Conservation (phyloP, 2,797 vertebrate genomes). For the Notolabrus celidotus region DNA sequence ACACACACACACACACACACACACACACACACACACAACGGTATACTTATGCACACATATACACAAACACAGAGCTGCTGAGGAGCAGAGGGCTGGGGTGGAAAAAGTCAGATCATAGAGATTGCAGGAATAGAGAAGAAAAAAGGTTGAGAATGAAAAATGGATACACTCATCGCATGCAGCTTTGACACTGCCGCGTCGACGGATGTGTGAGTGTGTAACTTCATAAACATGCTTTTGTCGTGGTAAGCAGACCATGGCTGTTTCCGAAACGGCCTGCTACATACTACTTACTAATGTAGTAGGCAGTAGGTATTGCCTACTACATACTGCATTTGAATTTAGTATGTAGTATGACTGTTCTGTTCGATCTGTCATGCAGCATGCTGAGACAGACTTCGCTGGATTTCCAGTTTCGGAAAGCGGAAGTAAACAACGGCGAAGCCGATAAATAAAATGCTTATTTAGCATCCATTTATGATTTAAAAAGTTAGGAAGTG, state of each 20-base stretch:
- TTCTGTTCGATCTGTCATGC: no score
- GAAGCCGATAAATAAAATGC: no score
- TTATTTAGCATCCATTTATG: no score
- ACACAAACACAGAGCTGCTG: constrained; percentile 15
- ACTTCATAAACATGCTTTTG: constrained; percentile 11
- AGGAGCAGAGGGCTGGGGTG: constrained; percentile 2
- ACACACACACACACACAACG: constrained; percentile 13
- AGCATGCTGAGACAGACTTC: no score
- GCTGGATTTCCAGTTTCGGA: no score
- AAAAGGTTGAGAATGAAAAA: constrained; percentile 30
- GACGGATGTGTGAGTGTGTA: neutral
- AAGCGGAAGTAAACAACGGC: no score
- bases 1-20: neutral
- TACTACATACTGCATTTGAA: no score
- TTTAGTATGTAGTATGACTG: no score
- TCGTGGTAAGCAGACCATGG: constrained; percentile 35
- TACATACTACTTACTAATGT: no score
- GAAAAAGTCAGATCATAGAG: constrained; percentile 24
- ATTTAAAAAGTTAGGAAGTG: no score
- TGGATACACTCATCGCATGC: constrained; percentile 19
- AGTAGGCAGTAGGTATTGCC: no score
- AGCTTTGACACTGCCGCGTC: constrained; percentile 2
- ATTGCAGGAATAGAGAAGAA: constrained; percentile 5
- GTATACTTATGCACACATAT: constrained; percentile 12
- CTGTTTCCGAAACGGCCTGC: no score